phyloP scores from a whole-genome alignment of 2,113 vertebrate genomes.

The Gallinago undulata region DNA sequence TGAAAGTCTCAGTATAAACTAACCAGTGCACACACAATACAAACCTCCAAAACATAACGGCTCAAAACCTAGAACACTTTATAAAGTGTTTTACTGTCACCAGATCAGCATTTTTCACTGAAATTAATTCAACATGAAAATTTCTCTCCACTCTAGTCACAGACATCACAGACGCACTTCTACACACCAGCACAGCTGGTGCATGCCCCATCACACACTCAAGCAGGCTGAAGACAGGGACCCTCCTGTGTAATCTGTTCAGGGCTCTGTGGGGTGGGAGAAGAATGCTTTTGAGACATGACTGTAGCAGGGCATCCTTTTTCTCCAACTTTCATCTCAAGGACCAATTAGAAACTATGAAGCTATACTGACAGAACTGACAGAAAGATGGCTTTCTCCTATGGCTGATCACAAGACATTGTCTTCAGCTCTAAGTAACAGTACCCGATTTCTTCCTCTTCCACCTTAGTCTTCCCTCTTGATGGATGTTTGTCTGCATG shows the following conservation, averaged over 20 bases:
- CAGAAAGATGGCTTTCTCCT: not conserved
- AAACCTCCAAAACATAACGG: not conserved
- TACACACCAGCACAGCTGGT: not conserved
- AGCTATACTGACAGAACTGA: not conserved
- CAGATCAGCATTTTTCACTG: not conserved
- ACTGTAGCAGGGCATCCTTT: not conserved
- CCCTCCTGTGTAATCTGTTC: not conserved
- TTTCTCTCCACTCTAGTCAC: not conserved
- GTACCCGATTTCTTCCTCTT: not conserved
- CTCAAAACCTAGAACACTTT: not conserved
- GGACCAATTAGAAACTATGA: not conserved
- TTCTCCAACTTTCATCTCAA: not conserved
- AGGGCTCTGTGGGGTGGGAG: not conserved
- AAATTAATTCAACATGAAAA: not conserved
- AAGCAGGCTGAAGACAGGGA: not conserved
- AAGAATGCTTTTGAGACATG: not conserved
- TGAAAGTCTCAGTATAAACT: not conserved
- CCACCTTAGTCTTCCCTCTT: not conserved
- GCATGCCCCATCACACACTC: accelerated
- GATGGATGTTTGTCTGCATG: not conserved
- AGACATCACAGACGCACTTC: not conserved
- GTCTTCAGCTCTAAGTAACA: not conserved
- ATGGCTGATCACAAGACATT: not conserved
- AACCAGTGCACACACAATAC: not conserved
- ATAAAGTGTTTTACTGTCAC: not conserved